phyloP scores from a whole-genome alignment of 2,888 invertebrate species.

The Cordilura impudica region DNA sequence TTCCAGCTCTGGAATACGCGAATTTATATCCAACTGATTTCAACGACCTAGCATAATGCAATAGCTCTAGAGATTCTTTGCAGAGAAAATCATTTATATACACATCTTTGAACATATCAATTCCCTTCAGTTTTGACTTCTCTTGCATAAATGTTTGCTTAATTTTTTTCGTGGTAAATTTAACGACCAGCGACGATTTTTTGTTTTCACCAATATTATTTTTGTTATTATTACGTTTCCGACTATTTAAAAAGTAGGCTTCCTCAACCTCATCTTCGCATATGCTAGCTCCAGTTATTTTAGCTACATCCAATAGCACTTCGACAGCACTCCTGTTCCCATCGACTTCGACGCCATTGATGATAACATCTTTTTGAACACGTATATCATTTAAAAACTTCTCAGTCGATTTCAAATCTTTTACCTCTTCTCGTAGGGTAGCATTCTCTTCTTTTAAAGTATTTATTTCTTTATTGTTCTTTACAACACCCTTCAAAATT shows the following conservation, averaged over 20 bases:
- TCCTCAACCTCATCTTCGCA: constrained; percentile 11
- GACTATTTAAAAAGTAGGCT: neutral
- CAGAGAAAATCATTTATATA: constrained; percentile 11
- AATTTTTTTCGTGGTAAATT: constrained; percentile 11
- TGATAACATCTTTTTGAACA: neutral
- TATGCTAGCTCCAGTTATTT: too few relatives aligned
- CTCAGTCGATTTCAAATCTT: constrained; percentile 6
- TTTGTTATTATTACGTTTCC: too few relatives aligned
- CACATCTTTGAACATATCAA: neutral
- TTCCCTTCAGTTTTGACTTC: too few relatives aligned
- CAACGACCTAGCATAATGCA: neutral
- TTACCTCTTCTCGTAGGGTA: constrained; percentile 5
- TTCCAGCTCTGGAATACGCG: neutral
- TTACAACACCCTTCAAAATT: constrained; percentile 1
- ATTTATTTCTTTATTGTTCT: constrained; percentile 2
- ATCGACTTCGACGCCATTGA: too few relatives aligned
- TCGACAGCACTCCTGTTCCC: neutral
- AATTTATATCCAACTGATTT: neutral
- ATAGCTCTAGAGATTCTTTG: neutral
- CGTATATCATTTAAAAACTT: neutral
- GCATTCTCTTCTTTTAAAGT: neutral
- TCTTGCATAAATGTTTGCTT: neutral
- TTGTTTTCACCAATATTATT: neutral
- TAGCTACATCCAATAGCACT: too few relatives aligned
- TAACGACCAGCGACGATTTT: constrained; percentile 1